phyloP scores from a whole-genome alignment of 2,797 vertebrate species.

The Sphenodon punctatus region DNA sequence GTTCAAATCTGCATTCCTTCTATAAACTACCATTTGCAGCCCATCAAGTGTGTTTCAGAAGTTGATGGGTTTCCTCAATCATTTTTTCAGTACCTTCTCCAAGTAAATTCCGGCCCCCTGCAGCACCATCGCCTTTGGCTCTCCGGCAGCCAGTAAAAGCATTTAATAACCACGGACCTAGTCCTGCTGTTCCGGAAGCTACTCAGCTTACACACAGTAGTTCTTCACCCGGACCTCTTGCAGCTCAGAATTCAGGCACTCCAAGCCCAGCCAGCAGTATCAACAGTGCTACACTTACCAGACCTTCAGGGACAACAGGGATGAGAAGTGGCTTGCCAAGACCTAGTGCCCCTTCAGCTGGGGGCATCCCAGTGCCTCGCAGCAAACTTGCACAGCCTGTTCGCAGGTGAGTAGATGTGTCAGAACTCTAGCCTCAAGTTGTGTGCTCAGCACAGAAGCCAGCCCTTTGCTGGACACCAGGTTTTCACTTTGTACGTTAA shows the following conservation, averaged over 20 bases:
- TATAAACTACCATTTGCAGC: not conserved
- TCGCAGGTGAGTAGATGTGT: constrained; percentile 83
- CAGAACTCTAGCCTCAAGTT: not conserved
- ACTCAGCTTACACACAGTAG: constrained; percentile 71
- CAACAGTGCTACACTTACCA: constrained; percentile 85
- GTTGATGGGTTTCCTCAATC: constrained; percentile 34
- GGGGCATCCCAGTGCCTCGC: constrained; percentile 92
- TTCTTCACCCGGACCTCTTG: constrained; percentile 73
- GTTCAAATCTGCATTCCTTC: not conserved
- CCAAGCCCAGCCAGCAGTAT: constrained; percentile 69
- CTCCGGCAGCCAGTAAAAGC: constrained; percentile 94
- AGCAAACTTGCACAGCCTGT: constrained; percentile 98
- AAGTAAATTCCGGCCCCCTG: constrained; percentile 92
- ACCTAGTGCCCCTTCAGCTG: constrained; percentile 84
- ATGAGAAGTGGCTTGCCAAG: constrained; percentile 91
- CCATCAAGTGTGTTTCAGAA: not conserved
- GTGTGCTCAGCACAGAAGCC: not conserved
- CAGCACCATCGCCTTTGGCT: constrained; percentile 90
- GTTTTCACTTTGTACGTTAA: accelerated
- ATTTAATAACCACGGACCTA: constrained; percentile 83
- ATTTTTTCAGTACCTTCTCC: constrained; percentile 89
- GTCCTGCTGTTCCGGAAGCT: constrained; percentile 71
- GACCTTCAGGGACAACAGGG: constrained; percentile 84
- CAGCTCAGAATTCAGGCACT: constrained; percentile 68
- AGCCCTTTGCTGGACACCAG: not conserved